A percentile compares a stretch with the other conserved stretches of the same genome.
Conservation (phyloP, 2,888 invertebrate genomes). For the Sminthurides aquaticus region DNA sequence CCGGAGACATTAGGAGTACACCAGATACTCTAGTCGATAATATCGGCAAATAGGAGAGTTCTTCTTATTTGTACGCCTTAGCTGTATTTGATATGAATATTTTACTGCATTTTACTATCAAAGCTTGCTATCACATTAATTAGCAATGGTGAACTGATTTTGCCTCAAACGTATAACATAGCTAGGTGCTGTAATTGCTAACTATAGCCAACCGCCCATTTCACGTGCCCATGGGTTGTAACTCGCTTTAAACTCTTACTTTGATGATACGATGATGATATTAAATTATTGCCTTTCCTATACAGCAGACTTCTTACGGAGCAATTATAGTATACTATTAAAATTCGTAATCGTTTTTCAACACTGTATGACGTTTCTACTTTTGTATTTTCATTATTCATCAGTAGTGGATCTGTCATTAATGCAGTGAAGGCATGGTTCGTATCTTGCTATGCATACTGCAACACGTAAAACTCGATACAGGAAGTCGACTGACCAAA, state of each 20-base stretch:
- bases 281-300: slow-evolving; percentile 14
- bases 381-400: too few relatives aligned
- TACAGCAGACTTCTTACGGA: neutral
- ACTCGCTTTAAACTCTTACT: slow-evolving; percentile 1
- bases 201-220: slow-evolving; percentile 7
- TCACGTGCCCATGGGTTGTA: neutral
- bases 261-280: slow-evolving; percentile 7
- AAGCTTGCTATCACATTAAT: neutral
- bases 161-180: neutral
- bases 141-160: slow-evolving; percentile 10
- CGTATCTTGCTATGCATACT: too few relatives aligned
- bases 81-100: neutral
- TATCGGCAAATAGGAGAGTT: neutral
- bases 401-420: too few relatives aligned
- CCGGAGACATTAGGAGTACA: neutral
- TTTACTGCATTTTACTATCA: neutral
- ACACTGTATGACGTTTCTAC: neutral
- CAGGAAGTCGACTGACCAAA: too few relatives aligned
- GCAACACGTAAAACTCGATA: too few relatives aligned
- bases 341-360: slow-evolving; percentile 5
- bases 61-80: neutral
- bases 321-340: slow-evolving; percentile 3
- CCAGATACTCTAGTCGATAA: neutral
- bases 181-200: slow-evolving; percentile 11
- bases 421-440: too few relatives aligned